Conservation (phyloP, 2,797 vertebrate genomes). For the Rallus crepitans region DNA sequence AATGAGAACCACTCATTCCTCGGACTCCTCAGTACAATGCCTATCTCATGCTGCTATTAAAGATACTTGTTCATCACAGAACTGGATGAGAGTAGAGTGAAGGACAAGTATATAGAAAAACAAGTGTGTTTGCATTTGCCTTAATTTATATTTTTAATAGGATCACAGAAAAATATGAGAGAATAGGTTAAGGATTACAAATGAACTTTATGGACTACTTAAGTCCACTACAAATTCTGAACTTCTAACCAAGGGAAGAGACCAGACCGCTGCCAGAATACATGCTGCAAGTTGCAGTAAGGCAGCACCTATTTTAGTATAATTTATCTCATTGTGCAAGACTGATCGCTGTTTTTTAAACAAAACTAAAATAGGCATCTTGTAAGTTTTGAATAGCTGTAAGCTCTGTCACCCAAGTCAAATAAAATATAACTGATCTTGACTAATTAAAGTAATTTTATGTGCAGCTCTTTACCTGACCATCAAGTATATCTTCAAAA, state of each 20-base stretch:
- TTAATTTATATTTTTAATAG: background rate
- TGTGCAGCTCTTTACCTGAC: background rate
- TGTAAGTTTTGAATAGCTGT: background rate
- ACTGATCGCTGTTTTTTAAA: background rate
- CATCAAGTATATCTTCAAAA: background rate
- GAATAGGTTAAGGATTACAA: background rate
- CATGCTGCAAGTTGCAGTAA: background rate
- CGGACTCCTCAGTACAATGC: background rate
- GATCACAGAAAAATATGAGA: background rate
- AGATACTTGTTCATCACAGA: background rate
- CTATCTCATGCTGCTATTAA: background rate
- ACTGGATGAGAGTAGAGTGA: background rate
- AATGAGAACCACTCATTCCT: background rate
- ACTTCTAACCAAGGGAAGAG: background rate
- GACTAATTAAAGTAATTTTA: background rate
- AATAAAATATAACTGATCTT: background rate
- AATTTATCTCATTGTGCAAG: background rate
- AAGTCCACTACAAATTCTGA: background rate
- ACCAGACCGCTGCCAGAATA: background rate
- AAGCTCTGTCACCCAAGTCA: background rate
- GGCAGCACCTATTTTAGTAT: background rate
- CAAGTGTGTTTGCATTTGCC: background rate
- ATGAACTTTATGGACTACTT: accelerated
- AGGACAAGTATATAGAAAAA: background rate
- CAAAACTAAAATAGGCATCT: background rate